phyloP scores from a whole-genome alignment of 2,797 vertebrate genomes.

The Helostoma temminkii region DNA sequence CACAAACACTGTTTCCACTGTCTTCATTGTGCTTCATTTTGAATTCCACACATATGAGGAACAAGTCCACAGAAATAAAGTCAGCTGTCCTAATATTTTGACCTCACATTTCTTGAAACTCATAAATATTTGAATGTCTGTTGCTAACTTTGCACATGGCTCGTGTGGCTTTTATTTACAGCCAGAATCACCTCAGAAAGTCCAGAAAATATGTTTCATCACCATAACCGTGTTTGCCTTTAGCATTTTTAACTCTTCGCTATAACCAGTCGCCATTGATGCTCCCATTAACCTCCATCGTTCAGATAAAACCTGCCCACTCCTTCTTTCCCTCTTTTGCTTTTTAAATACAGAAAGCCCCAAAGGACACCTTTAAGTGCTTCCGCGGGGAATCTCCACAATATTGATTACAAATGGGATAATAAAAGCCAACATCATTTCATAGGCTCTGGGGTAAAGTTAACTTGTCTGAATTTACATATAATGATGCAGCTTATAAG shows the following conservation, averaged over 20 bases:
- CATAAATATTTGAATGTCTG: conserved; percentile 57
- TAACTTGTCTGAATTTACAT: conserved; percentile 64
- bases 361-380: conserved; percentile 49
- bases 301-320: conserved; percentile 32
- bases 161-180: conserved; percentile 7
- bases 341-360: conserved; percentile 51
- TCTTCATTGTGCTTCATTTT: conserved; percentile 33
- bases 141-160: conserved; percentile 37
- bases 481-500: conserved; percentile 47
- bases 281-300: conserved; percentile 16
- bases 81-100: conserved; percentile 40
- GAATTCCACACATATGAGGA: conserved; percentile 4
- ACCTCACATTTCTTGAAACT: conserved; percentile 40
- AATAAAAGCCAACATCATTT: conserved; percentile 71
- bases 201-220: neutral
- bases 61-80: conserved; percentile 9
- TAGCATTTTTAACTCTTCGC: conserved; percentile 29
- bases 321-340: conserved; percentile 42
- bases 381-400: conserved; percentile 62
- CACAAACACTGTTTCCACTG: neutral
- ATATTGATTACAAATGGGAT: conserved; percentile 79
- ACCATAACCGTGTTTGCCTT: neutral
- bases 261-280: conserved; percentile 17
- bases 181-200: too few species aligned
- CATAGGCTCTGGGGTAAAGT: conserved; percentile 62